Percentiles rank a stretch among this genome's conserved stretches.
Evolutionary conservation across 2,888 invertebrate species (phyloP).

Genomic region (Cerastis rubricosa): DNA sequence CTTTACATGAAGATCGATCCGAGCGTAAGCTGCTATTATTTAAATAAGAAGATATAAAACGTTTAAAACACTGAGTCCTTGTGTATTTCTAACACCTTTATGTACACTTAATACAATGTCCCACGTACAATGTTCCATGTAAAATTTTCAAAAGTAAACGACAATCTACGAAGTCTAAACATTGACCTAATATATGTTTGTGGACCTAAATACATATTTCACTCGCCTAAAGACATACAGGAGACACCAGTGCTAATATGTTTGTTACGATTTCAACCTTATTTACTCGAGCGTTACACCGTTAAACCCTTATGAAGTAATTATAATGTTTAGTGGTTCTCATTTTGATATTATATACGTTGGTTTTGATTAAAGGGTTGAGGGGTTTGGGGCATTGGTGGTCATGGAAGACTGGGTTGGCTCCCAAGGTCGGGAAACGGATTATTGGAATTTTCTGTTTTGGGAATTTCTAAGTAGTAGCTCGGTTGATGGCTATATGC

Average conservation of each 20-base stretch:
- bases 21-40: no score
- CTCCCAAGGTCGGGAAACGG: neutral
- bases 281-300: conserved; percentile 10
- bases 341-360: conserved; percentile 15
- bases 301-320: conserved; percentile 31
- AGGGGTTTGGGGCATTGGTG: neutral
- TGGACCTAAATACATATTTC: conserved; percentile 63
- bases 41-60: neutral
- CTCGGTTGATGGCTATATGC: neutral
- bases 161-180: conserved; percentile 13
- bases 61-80: neutral
- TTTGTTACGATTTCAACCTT: conserved; percentile 50
- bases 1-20: no score
- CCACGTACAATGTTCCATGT: conserved; percentile 1
- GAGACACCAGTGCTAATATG: conserved; percentile 49
- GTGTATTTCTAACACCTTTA: neutral
- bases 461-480: neutral
- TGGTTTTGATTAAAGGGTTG: neutral
- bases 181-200: conserved; percentile 34
- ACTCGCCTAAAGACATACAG: conserved; percentile 41
- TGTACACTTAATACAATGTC: neutral
- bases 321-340: conserved; percentile 20
- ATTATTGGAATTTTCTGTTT: neutral
- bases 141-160: conserved; percentile 25
- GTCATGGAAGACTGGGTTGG: neutral